Conservation (phyloP, 2,113 vertebrate genomes). For the Microtus montanus region DNA sequence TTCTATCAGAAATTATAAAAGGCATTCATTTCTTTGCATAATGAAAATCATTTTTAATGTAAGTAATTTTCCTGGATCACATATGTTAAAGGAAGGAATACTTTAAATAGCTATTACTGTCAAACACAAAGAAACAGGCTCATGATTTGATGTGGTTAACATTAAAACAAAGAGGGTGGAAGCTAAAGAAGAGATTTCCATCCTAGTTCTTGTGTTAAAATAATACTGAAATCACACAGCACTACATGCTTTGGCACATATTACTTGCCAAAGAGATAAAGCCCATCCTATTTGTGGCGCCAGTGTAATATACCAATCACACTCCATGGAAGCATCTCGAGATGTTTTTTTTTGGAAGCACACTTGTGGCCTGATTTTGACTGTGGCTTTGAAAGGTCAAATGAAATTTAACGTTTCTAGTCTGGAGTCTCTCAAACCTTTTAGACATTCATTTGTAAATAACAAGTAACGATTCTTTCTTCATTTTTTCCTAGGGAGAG, state of each 20-base stretch:
- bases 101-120: slow-evolving; percentile 49
- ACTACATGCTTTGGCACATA: slow-evolving; percentile 26
- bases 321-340: slow-evolving; percentile 55
- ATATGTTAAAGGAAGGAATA: not conserved
- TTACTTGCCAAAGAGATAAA: slow-evolving; percentile 70
- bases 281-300: slow-evolving; percentile 59
- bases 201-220: slow-evolving; percentile 37
- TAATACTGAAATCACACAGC: slow-evolving; percentile 22
- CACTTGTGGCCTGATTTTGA: slow-evolving; percentile 55
- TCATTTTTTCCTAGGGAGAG: not conserved
- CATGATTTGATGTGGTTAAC: not conserved
- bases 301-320: slow-evolving; percentile 46
- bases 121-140: slow-evolving; percentile 27
- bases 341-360: not conserved
- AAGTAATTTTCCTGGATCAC: not conserved
- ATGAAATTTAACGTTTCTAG: slow-evolving; percentile 55
- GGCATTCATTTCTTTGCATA: not conserved
- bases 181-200: not conserved
- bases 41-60: slow-evolving; percentile 15
- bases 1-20: slow-evolving; percentile 13
- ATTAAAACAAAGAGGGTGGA: not conserved
- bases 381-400: slow-evolving; percentile 40
- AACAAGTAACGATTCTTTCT: slow-evolving; percentile 36
- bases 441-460: slow-evolving; percentile 51
- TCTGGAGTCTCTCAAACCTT: slow-evolving; percentile 51